Evolutionary conservation across 2,797 vertebrate genomes (phyloP).

Genomic region (Decapterus maruadsi): DNA sequence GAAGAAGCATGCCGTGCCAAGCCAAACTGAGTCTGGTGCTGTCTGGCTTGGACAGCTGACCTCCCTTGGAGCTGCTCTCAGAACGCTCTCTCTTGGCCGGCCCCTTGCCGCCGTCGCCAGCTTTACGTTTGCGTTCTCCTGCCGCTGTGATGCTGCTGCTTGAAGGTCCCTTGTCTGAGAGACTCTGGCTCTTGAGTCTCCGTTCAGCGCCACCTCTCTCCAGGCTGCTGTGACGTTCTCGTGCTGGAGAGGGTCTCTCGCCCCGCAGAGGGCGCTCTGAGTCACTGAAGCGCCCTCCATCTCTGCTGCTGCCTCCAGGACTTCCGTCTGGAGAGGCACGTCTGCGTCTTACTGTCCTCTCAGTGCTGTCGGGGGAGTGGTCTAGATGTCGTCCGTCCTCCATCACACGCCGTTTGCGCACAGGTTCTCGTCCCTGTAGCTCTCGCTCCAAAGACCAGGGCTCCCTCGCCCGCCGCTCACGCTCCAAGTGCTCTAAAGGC

Average conservation of each 20-base stretch:
- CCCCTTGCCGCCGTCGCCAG: constrained; percentile 89
- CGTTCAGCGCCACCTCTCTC: constrained; percentile 89
- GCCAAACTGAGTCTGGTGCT: constrained; percentile 90
- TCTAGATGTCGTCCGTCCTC: constrained; percentile 94
- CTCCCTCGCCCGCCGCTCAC: constrained; percentile 89
- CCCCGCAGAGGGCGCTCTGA: constrained; percentile 89
- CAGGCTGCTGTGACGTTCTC: constrained; percentile 89
- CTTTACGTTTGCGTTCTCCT: constrained; percentile 85
- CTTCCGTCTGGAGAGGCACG: constrained; percentile 92
- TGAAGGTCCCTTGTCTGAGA: constrained; percentile 76
- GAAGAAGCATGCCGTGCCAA: constrained; percentile 97
- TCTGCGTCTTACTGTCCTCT: constrained; percentile 90
- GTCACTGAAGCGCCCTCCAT: constrained; percentile 93
- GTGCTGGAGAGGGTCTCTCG: constrained; percentile 89
- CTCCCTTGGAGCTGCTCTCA: constrained; percentile 81
- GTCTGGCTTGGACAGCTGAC: constrained; percentile 80
- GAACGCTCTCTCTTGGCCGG: constrained; percentile 87
- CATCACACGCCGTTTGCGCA: constrained; percentile 90
- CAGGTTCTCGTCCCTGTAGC: constrained; percentile 90
- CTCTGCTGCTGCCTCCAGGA: constrained; percentile 87
- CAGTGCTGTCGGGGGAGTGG: constrained; percentile 93
- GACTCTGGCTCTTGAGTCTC: constrained; percentile 79
- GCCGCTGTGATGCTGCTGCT: constrained; percentile 51
- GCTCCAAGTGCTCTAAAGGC: constrained; percentile 93
- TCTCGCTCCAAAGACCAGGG: constrained; percentile 97